Base-by-base conservation (phyloP, 1,140 invertebrate species). In the Apis cerana region DNA sequence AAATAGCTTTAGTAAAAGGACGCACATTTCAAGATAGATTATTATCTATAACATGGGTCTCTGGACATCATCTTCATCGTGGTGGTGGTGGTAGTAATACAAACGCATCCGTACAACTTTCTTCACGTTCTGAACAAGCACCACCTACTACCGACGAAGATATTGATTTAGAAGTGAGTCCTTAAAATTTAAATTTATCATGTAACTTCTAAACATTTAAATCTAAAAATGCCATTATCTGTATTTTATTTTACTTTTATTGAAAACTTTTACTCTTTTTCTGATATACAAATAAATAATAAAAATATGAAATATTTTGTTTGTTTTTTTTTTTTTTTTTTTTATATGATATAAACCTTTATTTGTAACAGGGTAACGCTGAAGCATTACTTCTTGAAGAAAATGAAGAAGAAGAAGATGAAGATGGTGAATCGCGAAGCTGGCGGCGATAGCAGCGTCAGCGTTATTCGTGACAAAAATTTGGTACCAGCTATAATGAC, bases 1-100 rank as follows among this genome's bases (percentile, higher is more conserved):
- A 97, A 92, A 93, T 95, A 13, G 96, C 96, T 1, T 91, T 96
- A 72, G 90, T 94, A 33, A 96, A 96, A 90, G 96, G 96, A n/a
- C 94, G 95, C 85, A 95, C 95, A 85, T 96, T 97, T 90, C 95
- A 96, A 88, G 96, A 96, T 85, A 93, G 94, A 80, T 79, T 93
- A 43, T 87, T 94, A n/a, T 94, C 94, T 13, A 93, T 94, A 52
- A 94, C 93, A 52, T 94, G 94, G 94, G 93, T 94, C 7, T 93
- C 93, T 3, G 90, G 92, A 56, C 93, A 93, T 85, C 92, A 94
- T 75, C 86, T 94, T 54, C 94, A 94, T 84, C 93, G 93, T 67
- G 93, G 93, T 50, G 92, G 91, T 10, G 74, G 84, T 56, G 89
- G 77, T 86, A 91, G 86, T 67, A 94, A 91, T 65, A 78, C 91